phyloP scores from a whole-genome alignment of 1,140 invertebrate genomes.

The Colletes gigas region DNA sequence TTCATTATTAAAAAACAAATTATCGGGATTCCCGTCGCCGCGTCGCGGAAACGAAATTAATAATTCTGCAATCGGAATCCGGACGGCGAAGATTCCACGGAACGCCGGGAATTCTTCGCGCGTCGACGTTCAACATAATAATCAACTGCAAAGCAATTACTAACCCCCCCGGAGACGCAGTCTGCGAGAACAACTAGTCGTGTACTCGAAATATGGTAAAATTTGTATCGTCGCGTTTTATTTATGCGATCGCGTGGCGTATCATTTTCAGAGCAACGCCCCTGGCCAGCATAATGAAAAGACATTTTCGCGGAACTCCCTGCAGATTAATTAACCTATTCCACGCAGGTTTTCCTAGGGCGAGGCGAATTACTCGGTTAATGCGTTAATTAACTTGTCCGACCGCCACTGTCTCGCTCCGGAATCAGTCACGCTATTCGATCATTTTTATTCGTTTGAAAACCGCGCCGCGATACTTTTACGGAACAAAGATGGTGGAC shows the following conservation, averaged over 20 bases:
- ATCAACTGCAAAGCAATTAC: background rate
- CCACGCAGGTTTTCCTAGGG: background rate
- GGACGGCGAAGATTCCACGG: background rate
- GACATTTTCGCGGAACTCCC: constrained; percentile 5
- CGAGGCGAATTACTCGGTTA: constrained; percentile 34
- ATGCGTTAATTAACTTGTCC: constrained; percentile 30
- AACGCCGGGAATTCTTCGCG: background rate
- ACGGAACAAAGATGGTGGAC: too few species aligned
- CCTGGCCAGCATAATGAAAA: background rate
- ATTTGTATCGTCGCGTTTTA: background rate
- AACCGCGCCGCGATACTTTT: too few species aligned
- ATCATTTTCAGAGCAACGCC: constrained; percentile 10
- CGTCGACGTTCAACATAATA: background rate
- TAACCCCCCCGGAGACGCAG: too few species aligned
- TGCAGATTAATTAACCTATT: constrained; percentile 25
- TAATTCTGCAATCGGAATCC: background rate
- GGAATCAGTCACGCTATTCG: too few species aligned
- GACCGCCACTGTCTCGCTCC: background rate
- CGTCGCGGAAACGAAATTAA: background rate
- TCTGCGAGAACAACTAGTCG: background rate
- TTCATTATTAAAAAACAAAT: background rate
- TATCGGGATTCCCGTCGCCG: background rate
- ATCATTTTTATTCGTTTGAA: too few species aligned
- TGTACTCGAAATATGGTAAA: background rate
- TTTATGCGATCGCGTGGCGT: background rate